These are phyloP conservation scores for Tamias sibiricus DNA, from an alignment of 2,113 vertebrate species.

Conservation along the genomic window DNA sequence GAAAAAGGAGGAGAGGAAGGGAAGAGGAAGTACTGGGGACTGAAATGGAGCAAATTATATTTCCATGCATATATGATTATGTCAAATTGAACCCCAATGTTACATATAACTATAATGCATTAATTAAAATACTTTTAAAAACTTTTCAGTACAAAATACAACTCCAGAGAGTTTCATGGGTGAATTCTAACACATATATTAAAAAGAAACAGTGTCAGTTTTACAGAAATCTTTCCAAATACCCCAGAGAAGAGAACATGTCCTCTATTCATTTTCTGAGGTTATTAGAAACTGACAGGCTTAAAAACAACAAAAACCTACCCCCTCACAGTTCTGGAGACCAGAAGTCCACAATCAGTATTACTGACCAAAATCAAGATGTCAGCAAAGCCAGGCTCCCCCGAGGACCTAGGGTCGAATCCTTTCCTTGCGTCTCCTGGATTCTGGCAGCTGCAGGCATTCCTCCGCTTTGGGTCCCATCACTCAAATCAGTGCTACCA, in stretches of 20 bases:
- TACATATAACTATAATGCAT: no score
- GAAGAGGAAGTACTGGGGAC: no score
- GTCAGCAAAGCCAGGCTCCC: not conserved
- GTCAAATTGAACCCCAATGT: no score
- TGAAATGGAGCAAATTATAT: no score
- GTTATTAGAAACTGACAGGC: not conserved
- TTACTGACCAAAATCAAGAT: not conserved
- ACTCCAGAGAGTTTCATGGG: not conserved
- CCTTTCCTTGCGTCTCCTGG: not conserved
- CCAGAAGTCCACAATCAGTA: not conserved
- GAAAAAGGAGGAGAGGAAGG: no score
- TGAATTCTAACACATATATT: constrained; percentile 11
- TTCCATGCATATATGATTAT: no score
- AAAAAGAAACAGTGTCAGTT: not conserved
- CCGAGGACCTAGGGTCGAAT: not conserved
- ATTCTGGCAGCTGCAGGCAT: not conserved
- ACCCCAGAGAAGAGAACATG: not conserved
- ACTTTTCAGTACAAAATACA: not conserved
- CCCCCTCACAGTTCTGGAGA: not conserved
- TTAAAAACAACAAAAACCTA: not conserved
- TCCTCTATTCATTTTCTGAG: not conserved
- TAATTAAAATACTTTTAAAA: no score
- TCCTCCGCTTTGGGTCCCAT: not conserved
- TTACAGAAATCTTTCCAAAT: not conserved
- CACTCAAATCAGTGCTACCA: no score